phyloP scores from a whole-genome alignment of 2,888 invertebrate genomes.

The Selenia dentaria region DNA sequence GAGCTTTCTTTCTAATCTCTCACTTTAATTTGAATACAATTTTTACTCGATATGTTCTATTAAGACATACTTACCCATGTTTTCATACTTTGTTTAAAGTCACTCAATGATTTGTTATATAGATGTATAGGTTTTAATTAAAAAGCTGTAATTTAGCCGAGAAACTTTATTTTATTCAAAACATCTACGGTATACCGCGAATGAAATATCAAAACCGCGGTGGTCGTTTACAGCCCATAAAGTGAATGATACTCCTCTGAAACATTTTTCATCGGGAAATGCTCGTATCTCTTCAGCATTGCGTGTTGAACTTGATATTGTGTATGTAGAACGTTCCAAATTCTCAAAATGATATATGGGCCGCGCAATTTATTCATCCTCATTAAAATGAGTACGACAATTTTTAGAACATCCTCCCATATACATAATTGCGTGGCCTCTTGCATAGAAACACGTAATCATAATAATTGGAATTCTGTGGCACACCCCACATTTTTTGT shows the following conservation, averaged over 20 bases:
- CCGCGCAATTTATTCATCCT: conserved; percentile 76
- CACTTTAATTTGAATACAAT: too few species aligned
- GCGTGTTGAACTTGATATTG: conserved; percentile 8
- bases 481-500: conserved; percentile 31
- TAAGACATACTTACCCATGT: too few species aligned
- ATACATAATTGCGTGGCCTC: conserved; percentile 60
- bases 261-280: neutral
- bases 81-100: too few species aligned
- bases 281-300: conserved; percentile 12
- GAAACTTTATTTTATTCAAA: too few species aligned
- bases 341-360: conserved; percentile 51
- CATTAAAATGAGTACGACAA: conserved; percentile 71
- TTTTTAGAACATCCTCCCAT: conserved; percentile 74
- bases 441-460: conserved; percentile 46
- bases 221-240: conserved; percentile 5
- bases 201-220: conserved; percentile 1
- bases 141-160: too few species aligned
- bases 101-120: too few species aligned
- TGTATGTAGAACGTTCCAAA: conserved; percentile 41
- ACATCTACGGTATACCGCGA: too few species aligned
- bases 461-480: conserved; percentile 37
- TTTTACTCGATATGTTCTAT: too few species aligned
- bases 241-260: neutral
- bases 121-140: too few species aligned
- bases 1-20: too few species aligned